Evolutionary conservation across 2,797 vertebrate genomes (phyloP).

Genomic region (Chaunax sp.): DNA sequence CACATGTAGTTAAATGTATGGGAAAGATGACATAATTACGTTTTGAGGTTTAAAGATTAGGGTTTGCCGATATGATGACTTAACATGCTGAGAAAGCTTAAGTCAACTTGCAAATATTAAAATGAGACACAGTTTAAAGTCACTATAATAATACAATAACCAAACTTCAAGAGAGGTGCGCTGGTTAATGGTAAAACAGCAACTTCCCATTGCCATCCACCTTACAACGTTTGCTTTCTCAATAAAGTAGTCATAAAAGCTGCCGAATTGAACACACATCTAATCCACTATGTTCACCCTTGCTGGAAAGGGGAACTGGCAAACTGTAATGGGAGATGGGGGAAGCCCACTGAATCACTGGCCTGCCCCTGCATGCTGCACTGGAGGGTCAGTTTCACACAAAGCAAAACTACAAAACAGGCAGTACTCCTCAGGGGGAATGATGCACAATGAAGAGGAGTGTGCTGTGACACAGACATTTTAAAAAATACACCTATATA

Average conservation of each 20-base stretch:
- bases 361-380: constrained; percentile 52
- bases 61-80: neutral
- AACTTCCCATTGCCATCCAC: neutral
- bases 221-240: constrained; percentile 6
- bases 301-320: constrained; percentile 61
- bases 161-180: neutral
- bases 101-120: neutral
- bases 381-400: constrained; percentile 64
- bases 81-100: neutral
- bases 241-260: constrained; percentile 22
- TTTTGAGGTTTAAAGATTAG: neutral
- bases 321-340: constrained; percentile 66
- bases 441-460: constrained; percentile 27
- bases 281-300: constrained; percentile 38
- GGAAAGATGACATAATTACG: neutral
- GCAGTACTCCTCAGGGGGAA: constrained; percentile 9
- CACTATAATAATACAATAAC: neutral
- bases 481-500: neutral
- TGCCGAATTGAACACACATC: constrained; percentile 21
- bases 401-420: constrained; percentile 47
- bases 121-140: neutral
- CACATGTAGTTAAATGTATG: neutral
- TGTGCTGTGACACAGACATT: neutral
- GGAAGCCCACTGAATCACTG: constrained; percentile 53
- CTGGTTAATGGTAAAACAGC: neutral